Percentiles rank a stretch among this genome's conserved stretches.
Conservation (phyloP, 37 sponge, comb jelly and placozoan species). For the Beroe ovata region DNA sequence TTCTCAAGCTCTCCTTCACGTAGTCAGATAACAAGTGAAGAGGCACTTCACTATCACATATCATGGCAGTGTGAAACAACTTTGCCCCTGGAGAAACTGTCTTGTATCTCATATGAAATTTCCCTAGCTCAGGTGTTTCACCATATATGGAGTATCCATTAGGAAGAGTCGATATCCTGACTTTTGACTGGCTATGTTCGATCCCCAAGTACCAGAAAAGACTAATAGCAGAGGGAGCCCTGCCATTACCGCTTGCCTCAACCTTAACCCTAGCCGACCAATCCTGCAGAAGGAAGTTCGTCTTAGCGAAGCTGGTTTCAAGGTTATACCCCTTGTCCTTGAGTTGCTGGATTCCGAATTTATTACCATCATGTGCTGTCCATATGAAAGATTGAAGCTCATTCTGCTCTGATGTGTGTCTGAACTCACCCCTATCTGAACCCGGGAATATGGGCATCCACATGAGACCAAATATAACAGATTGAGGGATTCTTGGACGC, state of each 20-base stretch:
- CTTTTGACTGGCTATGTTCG: conserved; percentile 50
- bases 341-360: conserved; percentile 64
- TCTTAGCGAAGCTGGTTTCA: conserved; percentile 67
- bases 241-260: neutral
- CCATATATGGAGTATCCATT: conserved; percentile 51
- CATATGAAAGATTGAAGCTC: conserved; percentile 52
- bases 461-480: conserved; percentile 69
- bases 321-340: conserved; percentile 44
- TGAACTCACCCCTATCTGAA: neutral
- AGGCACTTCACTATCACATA: conserved; percentile 27
- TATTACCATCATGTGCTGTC: conserved; percentile 68
- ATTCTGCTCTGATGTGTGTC: conserved; percentile 41
- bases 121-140: conserved; percentile 40
- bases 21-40: conserved; percentile 41
- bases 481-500: conserved; percentile 68
- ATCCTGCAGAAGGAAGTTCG: conserved; percentile 56
- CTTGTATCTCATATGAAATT: conserved; percentile 56
- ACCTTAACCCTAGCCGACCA: conserved; percentile 67
- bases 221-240: neutral
- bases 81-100: neutral
- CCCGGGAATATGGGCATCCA: conserved; percentile 66
- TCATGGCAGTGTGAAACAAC: conserved; percentile 1
- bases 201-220: conserved; percentile 62
- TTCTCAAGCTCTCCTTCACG: conserved; percentile 16
- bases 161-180: conserved; percentile 5